Evolutionary conservation across 2,797 vertebrate genomes (phyloP).

Genomic region (Typhlichthys eigenmanni): DNA sequence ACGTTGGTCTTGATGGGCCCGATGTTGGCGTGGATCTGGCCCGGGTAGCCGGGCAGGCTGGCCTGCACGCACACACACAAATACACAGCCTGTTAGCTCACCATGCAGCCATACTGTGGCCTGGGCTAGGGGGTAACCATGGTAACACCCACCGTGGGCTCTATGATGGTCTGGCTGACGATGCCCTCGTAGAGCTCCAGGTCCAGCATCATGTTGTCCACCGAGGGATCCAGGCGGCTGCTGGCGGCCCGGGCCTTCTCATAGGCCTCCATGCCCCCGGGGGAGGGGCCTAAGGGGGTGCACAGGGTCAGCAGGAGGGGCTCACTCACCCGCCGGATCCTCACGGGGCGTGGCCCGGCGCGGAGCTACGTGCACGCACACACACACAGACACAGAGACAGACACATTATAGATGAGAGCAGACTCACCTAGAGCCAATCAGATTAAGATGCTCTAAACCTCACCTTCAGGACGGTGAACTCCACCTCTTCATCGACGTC

Average conservation of each 20-base stretch:
- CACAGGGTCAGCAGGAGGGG: constrained; percentile 63
- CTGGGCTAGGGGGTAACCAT: background rate
- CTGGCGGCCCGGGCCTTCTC: background rate
- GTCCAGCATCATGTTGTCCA: constrained; percentile 51
- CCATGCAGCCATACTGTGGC: background rate
- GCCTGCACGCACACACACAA: constrained; percentile 25
- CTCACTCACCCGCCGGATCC: constrained; percentile 61
- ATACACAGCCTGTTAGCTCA: background rate
- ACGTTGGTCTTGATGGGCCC: constrained; percentile 87
- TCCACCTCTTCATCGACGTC: constrained; percentile 65
- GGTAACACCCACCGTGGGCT: constrained; percentile 45
- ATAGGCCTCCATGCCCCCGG: fast-evolving
- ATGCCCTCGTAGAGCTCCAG: constrained; percentile 64
- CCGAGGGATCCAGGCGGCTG: background rate
- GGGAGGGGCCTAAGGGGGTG: background rate
- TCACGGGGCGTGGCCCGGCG: constrained; percentile 35
- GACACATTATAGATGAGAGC: too few species aligned
- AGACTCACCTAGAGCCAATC: too few species aligned
- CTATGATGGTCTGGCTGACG: constrained; percentile 65
- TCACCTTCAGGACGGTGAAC: constrained; percentile 58
- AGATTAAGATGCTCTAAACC: background rate
- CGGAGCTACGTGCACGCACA: constrained; percentile 32
- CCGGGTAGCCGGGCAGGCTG: constrained; percentile 65
- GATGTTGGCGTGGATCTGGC: constrained; percentile 87
- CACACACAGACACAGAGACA: too few species aligned